Evolutionary conservation across 1,140 invertebrate genomes (phyloP), one percentile per base, ranked within the genome.

Genomic region (Teleopsis dalmanni): DNA sequence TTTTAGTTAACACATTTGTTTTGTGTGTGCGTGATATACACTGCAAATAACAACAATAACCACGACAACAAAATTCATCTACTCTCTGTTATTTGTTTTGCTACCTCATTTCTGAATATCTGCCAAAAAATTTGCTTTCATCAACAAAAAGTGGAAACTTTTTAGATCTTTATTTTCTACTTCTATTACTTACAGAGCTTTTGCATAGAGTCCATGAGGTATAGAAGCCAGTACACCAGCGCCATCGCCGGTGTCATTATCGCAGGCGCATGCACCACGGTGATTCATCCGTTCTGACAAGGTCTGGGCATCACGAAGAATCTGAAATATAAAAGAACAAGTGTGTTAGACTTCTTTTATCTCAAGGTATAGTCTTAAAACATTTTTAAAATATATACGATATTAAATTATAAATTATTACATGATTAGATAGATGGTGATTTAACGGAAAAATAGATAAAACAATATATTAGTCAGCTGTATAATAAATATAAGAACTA

Each of bases 181-280:
- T n/a, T 8, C 14, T 23, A 65, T 74, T 75, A 87, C 87, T 81
- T 81, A 71, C 58, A 95, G 76, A 71, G 88, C 82, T 55, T 84
- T 81, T 52, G 79, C 76, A 75, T 97, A 99, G 64, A 95, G 87
- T 55, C 85, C 79, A 73, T 99, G 93, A 18, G 96, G 96, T 66
- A 99, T 97, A 51, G 92, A 92, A 37, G 89, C 88, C 53, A 98
- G 78, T 21, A 98, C 88, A 47, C 96, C 96, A 57, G 96, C 95
- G 38, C 96, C 96, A 73, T 99, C 96, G 37, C 96, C 96, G 14
- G 95, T 96, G 70, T 98, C 93, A 74, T 98, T 98, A 75, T 99
- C 96, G 75, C 95, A 97, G 19, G 92, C 90, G 74, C 93, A 97
- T 19, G 95, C 96, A 55, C 96, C 96, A 54, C 96, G 85, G 75